phyloP scores from a whole-genome alignment of 2,888 invertebrate genomes.

The Coronaproctus castanopsis region DNA sequence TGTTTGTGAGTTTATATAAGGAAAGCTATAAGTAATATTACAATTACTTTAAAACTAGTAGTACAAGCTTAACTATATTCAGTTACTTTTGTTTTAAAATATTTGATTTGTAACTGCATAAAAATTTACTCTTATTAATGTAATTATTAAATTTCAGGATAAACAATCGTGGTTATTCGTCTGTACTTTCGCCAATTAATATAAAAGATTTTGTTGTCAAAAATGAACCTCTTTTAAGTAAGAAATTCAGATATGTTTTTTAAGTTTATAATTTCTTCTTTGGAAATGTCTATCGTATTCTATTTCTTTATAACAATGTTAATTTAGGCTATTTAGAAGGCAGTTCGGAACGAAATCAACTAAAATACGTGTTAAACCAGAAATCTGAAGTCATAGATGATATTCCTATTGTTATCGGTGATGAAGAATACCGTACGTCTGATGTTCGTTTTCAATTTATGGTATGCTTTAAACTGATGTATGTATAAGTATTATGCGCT shows the following conservation, averaged over 20 bases:
- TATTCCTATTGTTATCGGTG: slow-evolving; percentile 92
- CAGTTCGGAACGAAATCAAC: slow-evolving; percentile 53
- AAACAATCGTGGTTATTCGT: slow-evolving; percentile 17
- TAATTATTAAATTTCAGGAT: no score
- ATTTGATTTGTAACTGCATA: no score
- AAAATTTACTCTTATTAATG: no score
- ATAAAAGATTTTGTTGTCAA: slow-evolving; percentile 44
- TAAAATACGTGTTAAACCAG: slow-evolving; percentile 46
- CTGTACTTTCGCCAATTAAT: slow-evolving; percentile 37
- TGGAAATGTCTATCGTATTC: no score
- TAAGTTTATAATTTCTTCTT: no score
- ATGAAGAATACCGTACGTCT: slow-evolving; percentile 56
- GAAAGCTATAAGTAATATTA: no score
- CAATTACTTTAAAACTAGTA: no score
- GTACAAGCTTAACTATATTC: no score
- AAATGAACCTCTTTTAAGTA: slow-evolving; percentile 56
- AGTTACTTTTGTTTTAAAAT: no score
- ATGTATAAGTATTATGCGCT: not conserved
- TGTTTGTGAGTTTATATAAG: no score
- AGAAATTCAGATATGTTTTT: slow-evolving; percentile 16
- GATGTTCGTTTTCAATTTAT: slow-evolving; percentile 56
- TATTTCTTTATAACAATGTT: no score
- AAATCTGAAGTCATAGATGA: slow-evolving; percentile 49
- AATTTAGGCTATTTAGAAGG: slow-evolving; percentile 53
- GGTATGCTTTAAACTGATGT: slow-evolving; percentile 26